A percentile compares a stretch with the other conserved stretches of the same genome.
These are phyloP conservation scores for Dinomys branickii DNA, from an alignment of 2,113 vertebrate species.

Conservation along the genomic window DNA sequence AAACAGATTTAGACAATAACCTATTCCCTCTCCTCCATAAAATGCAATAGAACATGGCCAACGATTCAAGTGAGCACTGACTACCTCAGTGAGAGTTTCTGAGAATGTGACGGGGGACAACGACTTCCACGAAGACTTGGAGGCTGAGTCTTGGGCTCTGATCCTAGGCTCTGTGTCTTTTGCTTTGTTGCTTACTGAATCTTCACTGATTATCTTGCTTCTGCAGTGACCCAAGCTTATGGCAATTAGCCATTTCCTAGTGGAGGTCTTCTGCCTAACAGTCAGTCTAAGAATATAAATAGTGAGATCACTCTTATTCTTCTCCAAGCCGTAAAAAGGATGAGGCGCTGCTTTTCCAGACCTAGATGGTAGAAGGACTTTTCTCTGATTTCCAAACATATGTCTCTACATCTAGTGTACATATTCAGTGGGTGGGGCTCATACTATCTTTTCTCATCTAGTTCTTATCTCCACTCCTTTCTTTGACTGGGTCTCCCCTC, in stretches of 20 bases:
- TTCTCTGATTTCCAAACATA: constrained; percentile 45
- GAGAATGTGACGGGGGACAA: background rate
- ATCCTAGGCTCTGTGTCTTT: background rate
- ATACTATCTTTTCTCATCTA: constrained; percentile 59
- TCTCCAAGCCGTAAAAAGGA: background rate
- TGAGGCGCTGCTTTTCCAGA: background rate
- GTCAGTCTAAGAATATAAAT: background rate
- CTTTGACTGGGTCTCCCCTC: background rate
- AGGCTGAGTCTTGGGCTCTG: background rate
- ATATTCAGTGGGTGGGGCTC: background rate
- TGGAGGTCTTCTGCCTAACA: background rate
- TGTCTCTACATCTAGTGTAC: background rate
- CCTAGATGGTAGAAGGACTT: constrained; percentile 60
- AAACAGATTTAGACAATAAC: background rate
- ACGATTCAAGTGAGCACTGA: background rate
- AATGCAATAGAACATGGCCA: background rate
- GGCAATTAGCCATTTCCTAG: background rate
- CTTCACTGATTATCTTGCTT: constrained; percentile 36
- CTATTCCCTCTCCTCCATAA: background rate
- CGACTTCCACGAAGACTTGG: background rate
- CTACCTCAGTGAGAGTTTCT: constrained; percentile 2
- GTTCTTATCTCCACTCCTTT: background rate
- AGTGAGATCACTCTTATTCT: background rate
- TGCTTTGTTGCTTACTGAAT: constrained; percentile 32
- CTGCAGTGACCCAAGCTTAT: background rate